Evolutionary conservation across 2,113 vertebrate species (phyloP).

Genomic region (Callipepla squamata): DNA sequence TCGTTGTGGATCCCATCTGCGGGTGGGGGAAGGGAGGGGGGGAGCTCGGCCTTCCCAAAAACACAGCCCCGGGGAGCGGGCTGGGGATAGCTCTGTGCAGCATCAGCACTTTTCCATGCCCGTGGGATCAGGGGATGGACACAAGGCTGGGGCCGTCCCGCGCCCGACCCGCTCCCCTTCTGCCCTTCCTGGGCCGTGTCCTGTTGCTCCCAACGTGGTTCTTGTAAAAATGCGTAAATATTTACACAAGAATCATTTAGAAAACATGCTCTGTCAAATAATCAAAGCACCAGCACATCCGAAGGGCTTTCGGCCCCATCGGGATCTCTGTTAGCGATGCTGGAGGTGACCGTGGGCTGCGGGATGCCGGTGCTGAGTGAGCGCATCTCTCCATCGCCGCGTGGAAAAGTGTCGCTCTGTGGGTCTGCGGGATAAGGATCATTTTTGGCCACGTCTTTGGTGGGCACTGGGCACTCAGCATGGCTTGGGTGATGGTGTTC

Average conservation of each 20-base stretch:
- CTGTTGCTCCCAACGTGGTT: constrained; percentile 64
- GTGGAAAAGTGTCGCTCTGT: background rate
- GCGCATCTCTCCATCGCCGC: background rate
- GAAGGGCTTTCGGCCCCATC: constrained; percentile 40
- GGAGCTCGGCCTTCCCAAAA: constrained; percentile 67
- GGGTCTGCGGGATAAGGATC: background rate
- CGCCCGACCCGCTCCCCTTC: background rate
- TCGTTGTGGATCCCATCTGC: constrained; percentile 72
- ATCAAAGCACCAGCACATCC: constrained; percentile 59
- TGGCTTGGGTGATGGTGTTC: background rate
- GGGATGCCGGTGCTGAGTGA: accelerated
- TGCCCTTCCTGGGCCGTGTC: constrained; percentile 38
- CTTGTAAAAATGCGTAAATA: constrained; percentile 73
- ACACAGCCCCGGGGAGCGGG: constrained; percentile 56
- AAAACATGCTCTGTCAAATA: constrained; percentile 72
- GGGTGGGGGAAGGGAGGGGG: constrained; percentile 55
- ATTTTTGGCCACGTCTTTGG: background rate
- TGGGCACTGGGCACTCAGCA: no score
- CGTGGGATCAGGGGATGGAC: background rate
- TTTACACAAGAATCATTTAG: constrained; percentile 73
- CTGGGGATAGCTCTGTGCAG: background rate
- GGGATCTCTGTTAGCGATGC: constrained; percentile 9
- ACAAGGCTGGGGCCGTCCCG: background rate
- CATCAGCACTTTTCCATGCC: background rate
- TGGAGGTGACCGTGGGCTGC: background rate